Evolutionary conservation across 2,888 invertebrate species (phyloP).

Genomic region (Prosopocoilus inquinatus): DNA sequence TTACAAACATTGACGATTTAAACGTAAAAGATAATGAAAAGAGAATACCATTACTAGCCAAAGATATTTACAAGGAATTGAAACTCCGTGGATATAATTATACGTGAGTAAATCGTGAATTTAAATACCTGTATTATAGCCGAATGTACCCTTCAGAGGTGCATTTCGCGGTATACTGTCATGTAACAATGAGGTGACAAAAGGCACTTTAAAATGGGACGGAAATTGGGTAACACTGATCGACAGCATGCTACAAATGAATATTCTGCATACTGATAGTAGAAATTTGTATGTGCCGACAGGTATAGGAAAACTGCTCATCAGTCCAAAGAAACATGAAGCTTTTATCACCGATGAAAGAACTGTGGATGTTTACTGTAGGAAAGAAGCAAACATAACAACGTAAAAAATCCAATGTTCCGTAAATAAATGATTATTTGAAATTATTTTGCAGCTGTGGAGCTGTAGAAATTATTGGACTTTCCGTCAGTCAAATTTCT

Average conservation of each 20-base stretch:
- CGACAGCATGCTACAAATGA: conserved; percentile 85
- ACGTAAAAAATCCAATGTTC: too few species aligned
- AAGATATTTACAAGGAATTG: conserved; percentile 67
- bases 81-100: conserved; percentile 64
- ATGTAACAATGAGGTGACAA: conserved; percentile 39
- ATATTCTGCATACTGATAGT: conserved; percentile 66
- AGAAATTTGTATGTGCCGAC: conserved; percentile 70
- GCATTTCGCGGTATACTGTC: conserved; percentile 30
- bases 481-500: conserved; percentile 74
- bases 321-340: conserved; percentile 24
- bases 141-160: conserved; percentile 25
- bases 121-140: too few species aligned
- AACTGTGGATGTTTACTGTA: too few species aligned
- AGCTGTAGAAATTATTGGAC: conserved; percentile 68
- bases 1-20: not conserved
- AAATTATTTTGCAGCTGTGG: conserved; percentile 33
- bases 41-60: conserved; percentile 36
- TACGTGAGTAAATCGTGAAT: conserved; percentile 13
- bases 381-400: too few species aligned
- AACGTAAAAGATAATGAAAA: not conserved
- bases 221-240: conserved; percentile 87
- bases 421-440: too few species aligned
- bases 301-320: conserved; percentile 20
- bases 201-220: conserved; percentile 64
- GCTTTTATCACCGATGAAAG: too few species aligned